These are phyloP conservation scores for Mesocricetus auratus DNA, from an alignment of 2,113 vertebrate genomes.

Conservation along the genomic window DNA sequence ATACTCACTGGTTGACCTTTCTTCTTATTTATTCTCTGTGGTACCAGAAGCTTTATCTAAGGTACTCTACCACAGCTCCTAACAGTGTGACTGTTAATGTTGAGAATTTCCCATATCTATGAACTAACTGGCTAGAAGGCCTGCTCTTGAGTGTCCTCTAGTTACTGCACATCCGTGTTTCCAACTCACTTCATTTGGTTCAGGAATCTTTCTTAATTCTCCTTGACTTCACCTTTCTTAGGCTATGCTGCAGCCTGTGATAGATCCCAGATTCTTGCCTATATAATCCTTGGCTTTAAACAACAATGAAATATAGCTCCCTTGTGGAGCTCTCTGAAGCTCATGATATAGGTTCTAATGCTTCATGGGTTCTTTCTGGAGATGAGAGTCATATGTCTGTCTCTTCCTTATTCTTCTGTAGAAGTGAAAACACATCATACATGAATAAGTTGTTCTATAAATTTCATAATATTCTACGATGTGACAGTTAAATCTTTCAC, in stretches of 20 bases:
- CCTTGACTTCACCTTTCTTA: not conserved
- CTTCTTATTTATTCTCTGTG: not conserved
- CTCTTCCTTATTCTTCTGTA: not conserved
- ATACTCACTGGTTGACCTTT: not conserved
- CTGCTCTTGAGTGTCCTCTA: not conserved
- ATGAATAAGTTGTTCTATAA: not conserved
- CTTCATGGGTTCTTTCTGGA: not conserved
- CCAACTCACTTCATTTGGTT: not conserved
- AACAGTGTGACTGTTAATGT: not conserved
- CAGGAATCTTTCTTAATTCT: not conserved
- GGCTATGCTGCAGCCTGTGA: rapidly evolving
- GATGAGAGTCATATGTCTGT: not conserved
- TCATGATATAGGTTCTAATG: not conserved
- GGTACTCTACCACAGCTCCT: not conserved
- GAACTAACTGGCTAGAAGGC: not conserved
- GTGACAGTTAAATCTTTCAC: not conserved
- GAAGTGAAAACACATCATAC: not conserved
- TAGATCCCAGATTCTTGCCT: not conserved
- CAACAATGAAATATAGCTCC: not conserved
- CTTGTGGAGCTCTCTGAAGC: not conserved
- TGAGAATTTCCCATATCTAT: not conserved
- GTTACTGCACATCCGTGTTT: not conserved
- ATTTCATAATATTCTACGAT: constrained; percentile 22
- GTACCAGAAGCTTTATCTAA: not conserved
- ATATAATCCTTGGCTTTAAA: not conserved